A percentile compares a stretch with the other conserved stretches of the same genome.
Evolutionary conservation across 2,888 invertebrate genomes (phyloP).

Genomic region (Erpobdella octoculata): DNA sequence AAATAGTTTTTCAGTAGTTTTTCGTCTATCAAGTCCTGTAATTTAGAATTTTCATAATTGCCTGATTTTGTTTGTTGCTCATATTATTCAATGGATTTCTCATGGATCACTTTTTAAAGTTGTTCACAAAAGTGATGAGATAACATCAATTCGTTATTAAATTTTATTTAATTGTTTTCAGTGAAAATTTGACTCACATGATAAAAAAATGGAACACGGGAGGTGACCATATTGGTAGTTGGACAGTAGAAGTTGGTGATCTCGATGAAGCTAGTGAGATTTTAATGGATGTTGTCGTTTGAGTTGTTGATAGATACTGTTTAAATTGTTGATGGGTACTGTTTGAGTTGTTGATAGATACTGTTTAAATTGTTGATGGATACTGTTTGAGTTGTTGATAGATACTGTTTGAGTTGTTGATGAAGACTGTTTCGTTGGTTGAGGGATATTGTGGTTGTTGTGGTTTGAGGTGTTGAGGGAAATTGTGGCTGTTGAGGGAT

Average conservation of each 20-base stretch:
- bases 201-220: conserved; percentile 61
- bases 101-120: not conserved
- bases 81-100: not conserved
- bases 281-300: not conserved
- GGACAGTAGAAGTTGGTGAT: conserved; percentile 90
- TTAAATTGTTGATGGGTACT: too few species aligned
- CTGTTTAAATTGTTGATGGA: not conserved
- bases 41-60: too few species aligned
- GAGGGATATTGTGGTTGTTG: too few species aligned
- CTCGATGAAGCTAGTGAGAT: conserved; percentile 71
- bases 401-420: not conserved
- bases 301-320: not conserved
- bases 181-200: conserved; percentile 56
- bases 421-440: not conserved
- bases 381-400: not conserved
- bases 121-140: too few species aligned
- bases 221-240: conserved; percentile 83
- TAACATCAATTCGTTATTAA: too few species aligned
- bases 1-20: too few species aligned
- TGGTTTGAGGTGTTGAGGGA: not conserved
- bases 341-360: not conserved
- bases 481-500: too few species aligned
- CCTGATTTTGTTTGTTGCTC: too few species aligned
- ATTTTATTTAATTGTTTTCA: conserved; percentile 35
- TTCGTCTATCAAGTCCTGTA: too few species aligned